Conservation (phyloP, 2,113 vertebrate species). For the Toxotes jaculatrix region DNA sequence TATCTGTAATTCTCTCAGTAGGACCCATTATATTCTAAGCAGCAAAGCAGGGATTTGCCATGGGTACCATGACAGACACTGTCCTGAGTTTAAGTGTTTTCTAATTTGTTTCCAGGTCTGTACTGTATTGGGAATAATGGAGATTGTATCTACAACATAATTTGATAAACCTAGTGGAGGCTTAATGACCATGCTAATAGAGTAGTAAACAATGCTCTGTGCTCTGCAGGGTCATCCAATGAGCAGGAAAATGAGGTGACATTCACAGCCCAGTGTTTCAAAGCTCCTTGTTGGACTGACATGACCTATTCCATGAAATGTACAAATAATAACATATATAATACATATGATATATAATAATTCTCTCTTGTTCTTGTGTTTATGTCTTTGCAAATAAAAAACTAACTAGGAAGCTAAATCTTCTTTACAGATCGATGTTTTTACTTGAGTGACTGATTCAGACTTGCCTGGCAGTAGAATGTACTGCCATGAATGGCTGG, state of each 20-base stretch:
- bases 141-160: background rate
- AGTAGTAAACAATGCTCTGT: constrained; percentile 8
- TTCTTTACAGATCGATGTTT: background rate
- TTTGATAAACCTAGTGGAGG: constrained; percentile 24
- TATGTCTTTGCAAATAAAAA: background rate
- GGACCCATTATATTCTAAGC: constrained; percentile 11
- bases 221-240: constrained; percentile 22
- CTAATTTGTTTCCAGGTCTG: constrained; percentile 6
- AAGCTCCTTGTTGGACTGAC: background rate
- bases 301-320: background rate
- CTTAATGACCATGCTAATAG: background rate
- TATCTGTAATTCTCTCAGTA: constrained; percentile 8
- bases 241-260: constrained; percentile 21
- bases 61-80: background rate
- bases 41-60: background rate
- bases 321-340: background rate
- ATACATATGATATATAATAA: background rate
- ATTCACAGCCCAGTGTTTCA: constrained; percentile 18
- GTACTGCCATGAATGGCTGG: constrained; percentile 33
- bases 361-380: background rate
- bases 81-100: background rate
- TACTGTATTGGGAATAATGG: constrained; percentile 8
- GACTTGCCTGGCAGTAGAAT: background rate
- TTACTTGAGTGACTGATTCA: background rate
- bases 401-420: background rate